Base-by-base conservation (phyloP, 2,113 vertebrate species). In the Pipra filicauda region DNA sequence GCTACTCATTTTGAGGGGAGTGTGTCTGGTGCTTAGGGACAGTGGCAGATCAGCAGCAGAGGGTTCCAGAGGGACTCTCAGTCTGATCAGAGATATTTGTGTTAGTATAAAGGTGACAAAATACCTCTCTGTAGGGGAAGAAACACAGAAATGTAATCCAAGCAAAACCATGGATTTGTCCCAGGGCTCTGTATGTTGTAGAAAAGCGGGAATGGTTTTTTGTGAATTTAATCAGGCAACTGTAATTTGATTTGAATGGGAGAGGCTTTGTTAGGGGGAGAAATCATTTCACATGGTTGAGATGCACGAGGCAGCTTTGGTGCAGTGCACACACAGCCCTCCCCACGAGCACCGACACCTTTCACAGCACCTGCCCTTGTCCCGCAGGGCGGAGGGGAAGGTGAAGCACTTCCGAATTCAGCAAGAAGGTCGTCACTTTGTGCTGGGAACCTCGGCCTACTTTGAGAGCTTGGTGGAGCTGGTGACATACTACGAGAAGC, bases 371-470 rank as follows among this genome's bases (percentile, higher is more conserved):
- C 44, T 22, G 30, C 16, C 6, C 41, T 91, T 86, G 39, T 96
- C 19, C 55, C 17, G 43, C 98, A 99, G 99, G 94, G 99, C 99
- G 8, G 98, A 98, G 54, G 99, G 99, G 49, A 99, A 98, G 96
- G 99, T 99, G 70, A 99, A 99, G 69, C 99, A 99, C 88, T 99
- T 99, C 84, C 98, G 99, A 31, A 99, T 99, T 95, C 98, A 98
- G 95, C 99, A 98, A 61, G 99, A 99, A 4, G 99, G 98, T 37
- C 92, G 93, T 46, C 98, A 98, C 92, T 99, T 98, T 13, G 98
- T 99, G 85, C 97, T 99, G 87, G 99, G 99, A 17, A 98, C 98
- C 44, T 99, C 99, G 0, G 99, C 99, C 9, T 99, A 99, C 94
- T 99, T 99, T 9, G 99, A 99, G 96, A 99, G 99, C 84, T 95